A percentile compares a stretch with the other conserved stretches of the same genome.
These are phyloP conservation scores for Pampusana beccarii DNA, from an alignment of 2,113 vertebrate species.

Conservation along the genomic window DNA sequence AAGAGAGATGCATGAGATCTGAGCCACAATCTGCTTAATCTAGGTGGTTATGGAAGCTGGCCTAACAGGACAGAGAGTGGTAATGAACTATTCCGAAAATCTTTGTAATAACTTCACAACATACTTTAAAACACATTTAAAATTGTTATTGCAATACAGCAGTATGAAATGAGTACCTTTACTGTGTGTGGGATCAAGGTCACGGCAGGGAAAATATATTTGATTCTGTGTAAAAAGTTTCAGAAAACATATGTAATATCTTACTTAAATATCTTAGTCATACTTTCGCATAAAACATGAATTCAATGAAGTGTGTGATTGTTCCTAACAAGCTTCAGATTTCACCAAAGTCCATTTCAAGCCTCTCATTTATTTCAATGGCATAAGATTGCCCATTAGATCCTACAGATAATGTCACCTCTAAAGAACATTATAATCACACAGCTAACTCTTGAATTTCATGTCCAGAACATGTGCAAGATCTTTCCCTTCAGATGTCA, in stretches of 20 bases:
- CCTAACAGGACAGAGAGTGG: neutral
- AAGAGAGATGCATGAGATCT: neutral
- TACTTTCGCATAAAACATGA: neutral
- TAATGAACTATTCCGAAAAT: neutral
- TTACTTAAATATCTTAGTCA: neutral
- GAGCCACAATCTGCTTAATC: neutral
- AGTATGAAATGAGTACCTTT: neutral
- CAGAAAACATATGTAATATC: neutral
- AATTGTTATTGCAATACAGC: neutral
- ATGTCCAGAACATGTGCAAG: neutral
- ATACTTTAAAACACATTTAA: neutral
- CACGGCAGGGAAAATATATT: neutral
- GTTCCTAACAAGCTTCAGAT: neutral
- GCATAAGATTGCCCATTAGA: neutral
- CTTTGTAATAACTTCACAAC: neutral
- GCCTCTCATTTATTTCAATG: neutral
- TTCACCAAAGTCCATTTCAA: neutral
- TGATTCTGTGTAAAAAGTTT: neutral
- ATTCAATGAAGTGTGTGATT: neutral
- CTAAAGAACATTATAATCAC: neutral
- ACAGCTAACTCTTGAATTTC: neutral
- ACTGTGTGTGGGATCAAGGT: neutral
- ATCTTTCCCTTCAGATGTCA: neutral
- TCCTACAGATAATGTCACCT: neutral
- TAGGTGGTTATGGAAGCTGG: slow-evolving; percentile 2